Base-by-base conservation (phyloP, 2,888 invertebrate genomes). In the Invenusta paracnida region DNA sequence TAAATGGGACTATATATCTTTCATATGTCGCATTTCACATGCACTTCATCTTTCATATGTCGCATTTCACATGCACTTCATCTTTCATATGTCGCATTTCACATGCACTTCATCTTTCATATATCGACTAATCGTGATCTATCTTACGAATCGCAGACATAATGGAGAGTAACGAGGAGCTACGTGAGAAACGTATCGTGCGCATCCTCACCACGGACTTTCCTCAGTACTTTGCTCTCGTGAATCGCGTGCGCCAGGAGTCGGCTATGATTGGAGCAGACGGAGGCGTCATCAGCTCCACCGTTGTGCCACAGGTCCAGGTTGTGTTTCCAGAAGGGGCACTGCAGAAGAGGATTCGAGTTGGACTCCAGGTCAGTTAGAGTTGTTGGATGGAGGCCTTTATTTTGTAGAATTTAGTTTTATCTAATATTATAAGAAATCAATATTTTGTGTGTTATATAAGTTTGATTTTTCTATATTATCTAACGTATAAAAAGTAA, bases 241-340 rank as follows among this genome's bases (percentile, higher is more conserved):
- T 98, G 85, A 97, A 98, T 0, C 94, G 98, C 86, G 95, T 99
- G 87, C 94, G 97, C 73, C 98, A 99, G 92, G 99, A 99, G 92
- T 97, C 97, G 48, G 97, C 98, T 91, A 96, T 96, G 84, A 98
- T 99, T 89, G 99, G 99, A 83, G 97, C 98, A 25, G 98, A 98
- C 93, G 99, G 99, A 88, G 99, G 98, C 86, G 97, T 99, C 94
- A 97, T 99, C 67, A 97, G 97, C 88, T 98, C 98, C 88, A 97
- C 97, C 0, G 98, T 99, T 28, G 98, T 99, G 83, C 98, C 98
- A 2, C 97, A 98, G 93, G 99, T 99, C 66, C 99, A 99, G 92
- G 99, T 99, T 0, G 97, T 98, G 86, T 99, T 99, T 93, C 99
- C 99, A 30, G 96, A 97, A 91, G 97, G 98, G 85, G 98, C 99